Conservation (phyloP, 1,140 invertebrate genomes). For the Sarcophaga peregrina region DNA sequence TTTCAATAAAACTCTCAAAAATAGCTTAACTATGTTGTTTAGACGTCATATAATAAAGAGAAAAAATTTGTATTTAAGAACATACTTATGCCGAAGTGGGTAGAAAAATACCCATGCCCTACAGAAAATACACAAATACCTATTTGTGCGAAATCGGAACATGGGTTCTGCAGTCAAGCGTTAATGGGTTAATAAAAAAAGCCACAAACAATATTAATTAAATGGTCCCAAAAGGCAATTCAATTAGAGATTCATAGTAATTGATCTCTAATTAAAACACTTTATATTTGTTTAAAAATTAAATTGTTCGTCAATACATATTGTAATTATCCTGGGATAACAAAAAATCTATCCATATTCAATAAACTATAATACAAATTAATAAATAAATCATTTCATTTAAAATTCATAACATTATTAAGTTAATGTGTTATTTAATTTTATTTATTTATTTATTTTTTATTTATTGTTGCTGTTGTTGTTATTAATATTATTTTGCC, state of each 20-base stretch:
- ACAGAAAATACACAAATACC: too few species aligned
- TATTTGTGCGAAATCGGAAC: too few species aligned
- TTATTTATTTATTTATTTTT: background rate
- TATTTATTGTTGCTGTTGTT: background rate
- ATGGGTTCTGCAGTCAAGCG: too few species aligned
- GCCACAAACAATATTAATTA: too few species aligned
- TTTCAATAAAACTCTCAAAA: too few species aligned
- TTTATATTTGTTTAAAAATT: slow-evolving; percentile 19
- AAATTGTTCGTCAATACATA: background rate
- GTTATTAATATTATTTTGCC: background rate
- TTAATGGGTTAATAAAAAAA: too few species aligned
- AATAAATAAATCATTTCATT: slow-evolving; percentile 24
- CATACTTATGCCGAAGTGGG: too few species aligned
- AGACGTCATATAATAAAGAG: too few species aligned
- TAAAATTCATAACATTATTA: slow-evolving; percentile 23
- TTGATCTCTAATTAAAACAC: slow-evolving; percentile 19
- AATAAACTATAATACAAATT: background rate
- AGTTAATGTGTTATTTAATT: slow-evolving; percentile 2
- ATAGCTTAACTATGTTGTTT: too few species aligned
- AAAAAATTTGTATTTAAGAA: too few species aligned
- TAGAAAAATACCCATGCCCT: too few species aligned
- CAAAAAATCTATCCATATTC: background rate
- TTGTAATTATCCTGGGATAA: slow-evolving; percentile 11
- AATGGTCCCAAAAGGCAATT: background rate
- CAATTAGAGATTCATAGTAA: background rate